These are phyloP conservation scores for Sebastes nivosus DNA, from an alignment of 2,797 vertebrate species.

Conservation along the genomic window DNA sequence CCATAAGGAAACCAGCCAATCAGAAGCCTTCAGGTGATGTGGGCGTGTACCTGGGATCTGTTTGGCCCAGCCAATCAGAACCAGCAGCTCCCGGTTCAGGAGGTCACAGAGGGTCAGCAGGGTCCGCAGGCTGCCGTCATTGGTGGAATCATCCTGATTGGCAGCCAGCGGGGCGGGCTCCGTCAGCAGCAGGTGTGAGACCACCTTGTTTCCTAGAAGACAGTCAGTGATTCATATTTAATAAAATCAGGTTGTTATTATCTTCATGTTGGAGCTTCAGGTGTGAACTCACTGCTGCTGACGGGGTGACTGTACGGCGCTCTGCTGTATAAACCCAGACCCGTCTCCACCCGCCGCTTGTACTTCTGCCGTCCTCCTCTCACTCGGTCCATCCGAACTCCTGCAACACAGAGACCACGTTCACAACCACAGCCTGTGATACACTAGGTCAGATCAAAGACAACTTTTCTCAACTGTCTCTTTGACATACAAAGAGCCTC, in stretches of 20 bases:
- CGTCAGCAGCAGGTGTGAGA: constrained; percentile 77
- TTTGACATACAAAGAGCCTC: not conserved
- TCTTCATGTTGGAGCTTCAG: not conserved
- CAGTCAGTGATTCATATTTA: too few species aligned
- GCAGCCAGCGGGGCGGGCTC: constrained; percentile 77
- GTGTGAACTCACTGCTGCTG: constrained; percentile 63
- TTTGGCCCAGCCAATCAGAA: constrained; percentile 85
- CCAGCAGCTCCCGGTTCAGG: constrained; percentile 81
- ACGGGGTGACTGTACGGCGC: constrained; percentile 31
- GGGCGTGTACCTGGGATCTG: constrained; percentile 79
- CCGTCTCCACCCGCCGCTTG: constrained; percentile 68
- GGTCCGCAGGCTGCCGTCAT: constrained; percentile 71
- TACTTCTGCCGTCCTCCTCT: constrained; percentile 85
- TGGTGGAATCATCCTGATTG: constrained; percentile 72
- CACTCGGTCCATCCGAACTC: constrained; percentile 83
- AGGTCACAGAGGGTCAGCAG: constrained; percentile 84
- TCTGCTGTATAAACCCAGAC: constrained; percentile 34
- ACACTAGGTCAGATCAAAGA: too few species aligned
- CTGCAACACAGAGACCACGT: constrained; percentile 46
- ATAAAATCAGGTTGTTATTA: too few species aligned
- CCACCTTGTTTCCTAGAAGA: constrained; percentile 79
- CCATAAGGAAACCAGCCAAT: not conserved
- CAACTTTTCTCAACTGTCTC: not conserved
- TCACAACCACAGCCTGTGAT: too few species aligned
- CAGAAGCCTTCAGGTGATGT: not conserved